A percentile compares a stretch with the other conserved stretches of the same genome.
phyloP scores from a whole-genome alignment of 2,797 vertebrate species.

The Balearica regulorum region DNA sequence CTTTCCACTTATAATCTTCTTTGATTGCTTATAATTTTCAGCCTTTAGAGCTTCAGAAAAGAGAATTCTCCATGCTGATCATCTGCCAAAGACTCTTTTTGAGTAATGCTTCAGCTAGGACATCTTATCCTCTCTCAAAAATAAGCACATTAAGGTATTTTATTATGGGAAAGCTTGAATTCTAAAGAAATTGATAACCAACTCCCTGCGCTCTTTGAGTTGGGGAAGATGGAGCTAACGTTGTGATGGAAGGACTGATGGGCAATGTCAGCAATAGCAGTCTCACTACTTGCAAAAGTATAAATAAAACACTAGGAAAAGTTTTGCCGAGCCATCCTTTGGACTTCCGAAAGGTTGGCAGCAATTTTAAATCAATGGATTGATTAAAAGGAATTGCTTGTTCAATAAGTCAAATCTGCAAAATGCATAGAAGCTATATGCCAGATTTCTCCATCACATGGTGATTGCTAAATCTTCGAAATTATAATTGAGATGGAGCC shows the following conservation, averaged over 20 bases:
- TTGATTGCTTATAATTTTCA: constrained; percentile 19
- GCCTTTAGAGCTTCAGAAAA: background rate
- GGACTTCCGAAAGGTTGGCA: background rate
- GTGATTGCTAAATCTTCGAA: background rate
- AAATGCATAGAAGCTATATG: background rate
- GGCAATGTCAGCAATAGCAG: background rate
- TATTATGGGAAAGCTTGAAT: background rate
- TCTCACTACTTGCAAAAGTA: background rate
- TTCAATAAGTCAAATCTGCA: background rate
- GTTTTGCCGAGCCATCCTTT: background rate
- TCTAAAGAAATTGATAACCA: background rate
- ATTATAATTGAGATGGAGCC: background rate
- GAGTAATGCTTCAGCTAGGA: background rate
- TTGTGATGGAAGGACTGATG: background rate
- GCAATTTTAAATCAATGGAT: background rate
- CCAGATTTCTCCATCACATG: background rate
- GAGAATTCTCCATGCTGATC: background rate
- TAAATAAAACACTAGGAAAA: background rate
- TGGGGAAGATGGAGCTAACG: background rate
- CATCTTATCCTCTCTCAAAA: background rate
- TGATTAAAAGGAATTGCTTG: background rate
- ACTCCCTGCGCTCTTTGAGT: background rate
- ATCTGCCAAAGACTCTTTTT: background rate
- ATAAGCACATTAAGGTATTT: background rate
- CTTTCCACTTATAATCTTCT: background rate